Conservation (phyloP, 2,113 vertebrate species). For the Apus apus region DNA sequence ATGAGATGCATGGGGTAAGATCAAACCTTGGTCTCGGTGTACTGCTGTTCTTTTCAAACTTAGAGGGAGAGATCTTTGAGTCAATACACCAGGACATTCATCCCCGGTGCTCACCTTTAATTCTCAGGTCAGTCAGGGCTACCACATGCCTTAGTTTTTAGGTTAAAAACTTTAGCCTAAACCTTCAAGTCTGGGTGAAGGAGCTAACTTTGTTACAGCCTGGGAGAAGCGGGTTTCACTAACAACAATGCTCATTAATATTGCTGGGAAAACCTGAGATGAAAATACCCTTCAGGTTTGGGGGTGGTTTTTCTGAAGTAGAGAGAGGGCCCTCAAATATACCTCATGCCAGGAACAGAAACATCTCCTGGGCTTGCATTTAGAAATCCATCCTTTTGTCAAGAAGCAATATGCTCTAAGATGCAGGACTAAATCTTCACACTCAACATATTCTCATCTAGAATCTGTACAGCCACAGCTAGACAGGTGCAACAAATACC, state of each 20-base stretch:
- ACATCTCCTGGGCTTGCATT: neutral
- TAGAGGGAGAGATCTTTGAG: neutral
- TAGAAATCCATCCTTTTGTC: neutral
- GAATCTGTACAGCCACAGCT: neutral
- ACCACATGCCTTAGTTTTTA: neutral
- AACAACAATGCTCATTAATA: neutral
- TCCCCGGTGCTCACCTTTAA: neutral
- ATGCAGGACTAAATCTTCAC: neutral
- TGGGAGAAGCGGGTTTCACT: neutral
- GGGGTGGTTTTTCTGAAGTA: fast-evolving
- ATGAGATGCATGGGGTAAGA: neutral
- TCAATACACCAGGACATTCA: neutral
- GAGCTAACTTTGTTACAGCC: neutral
- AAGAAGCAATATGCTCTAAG: neutral
- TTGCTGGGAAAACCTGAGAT: neutral
- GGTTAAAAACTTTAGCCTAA: neutral
- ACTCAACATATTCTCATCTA: neutral
- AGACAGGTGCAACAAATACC: neutral
- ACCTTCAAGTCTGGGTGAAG: neutral
- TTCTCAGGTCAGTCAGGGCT: neutral
- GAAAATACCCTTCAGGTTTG: neutral
- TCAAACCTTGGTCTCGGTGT: neutral
- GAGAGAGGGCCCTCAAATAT: neutral
- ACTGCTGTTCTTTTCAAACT: neutral
- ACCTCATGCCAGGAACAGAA: neutral